Conservation (phyloP, 2,113 vertebrate species). For the Myrmophylax atrothorax region DNA sequence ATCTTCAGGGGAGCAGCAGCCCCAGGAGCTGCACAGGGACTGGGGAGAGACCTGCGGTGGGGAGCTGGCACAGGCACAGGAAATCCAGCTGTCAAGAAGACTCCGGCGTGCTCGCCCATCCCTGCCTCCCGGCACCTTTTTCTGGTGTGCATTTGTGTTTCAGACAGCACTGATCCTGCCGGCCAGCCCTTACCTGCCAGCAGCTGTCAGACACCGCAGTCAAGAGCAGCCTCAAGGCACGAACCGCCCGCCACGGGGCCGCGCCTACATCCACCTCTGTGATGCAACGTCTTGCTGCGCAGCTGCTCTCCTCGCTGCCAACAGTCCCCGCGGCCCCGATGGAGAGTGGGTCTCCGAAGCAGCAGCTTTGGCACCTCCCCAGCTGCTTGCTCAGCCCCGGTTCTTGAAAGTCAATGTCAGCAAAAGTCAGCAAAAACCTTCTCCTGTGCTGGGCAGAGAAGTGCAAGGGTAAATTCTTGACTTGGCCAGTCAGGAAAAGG, state of each 20-base stretch:
- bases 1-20: not conserved
- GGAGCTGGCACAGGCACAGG: slow-evolving; percentile 27
- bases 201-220: slow-evolving; percentile 60
- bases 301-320: slow-evolving; percentile 47
- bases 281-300: not conserved
- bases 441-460: not conserved
- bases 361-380: slow-evolving; percentile 14
- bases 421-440: not conserved
- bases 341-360: not conserved
- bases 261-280: slow-evolving; percentile 37
- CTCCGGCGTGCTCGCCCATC: slow-evolving; percentile 6
- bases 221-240: slow-evolving; percentile 39
- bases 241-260: slow-evolving; percentile 54
- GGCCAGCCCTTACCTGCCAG: slow-evolving; percentile 66
- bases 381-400: slow-evolving; percentile 23
- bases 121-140: slow-evolving; percentile 44
- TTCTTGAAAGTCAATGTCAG: not conserved
- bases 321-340: not conserved
- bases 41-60: not conserved
- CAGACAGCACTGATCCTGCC: slow-evolving; percentile 35
- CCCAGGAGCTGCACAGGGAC: not conserved
- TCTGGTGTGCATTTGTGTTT: slow-evolving; percentile 18
- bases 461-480: not conserved
- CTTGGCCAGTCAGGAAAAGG: not conserved
- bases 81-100: slow-evolving; percentile 46